Conservation (phyloP, 2,797 vertebrate genomes). For the Orestias chungarensis region DNA sequence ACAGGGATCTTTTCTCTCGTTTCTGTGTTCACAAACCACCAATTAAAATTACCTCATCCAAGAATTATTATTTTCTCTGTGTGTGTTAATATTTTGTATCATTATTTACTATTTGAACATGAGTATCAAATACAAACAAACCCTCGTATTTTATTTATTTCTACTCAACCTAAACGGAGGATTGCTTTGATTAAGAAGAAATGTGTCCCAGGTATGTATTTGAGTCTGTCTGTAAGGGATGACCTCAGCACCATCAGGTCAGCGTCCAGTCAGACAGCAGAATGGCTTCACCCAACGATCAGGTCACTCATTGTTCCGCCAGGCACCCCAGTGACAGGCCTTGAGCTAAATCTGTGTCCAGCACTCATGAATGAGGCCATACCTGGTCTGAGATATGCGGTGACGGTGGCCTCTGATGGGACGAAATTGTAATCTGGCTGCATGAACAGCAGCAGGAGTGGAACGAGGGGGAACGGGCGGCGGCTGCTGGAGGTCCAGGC, state of each 20-base stretch:
- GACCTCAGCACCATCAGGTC: slow-evolving; percentile 45
- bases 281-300: not conserved
- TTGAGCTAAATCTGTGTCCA: slow-evolving; percentile 68
- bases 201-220: slow-evolving; percentile 21
- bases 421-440: slow-evolving; percentile 38
- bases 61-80: not conserved
- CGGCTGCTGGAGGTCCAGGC: slow-evolving; percentile 39
- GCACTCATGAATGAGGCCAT: slow-evolving; percentile 56
- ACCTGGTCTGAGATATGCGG: slow-evolving; percentile 62
- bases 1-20: too few species aligned
- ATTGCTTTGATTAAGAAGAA: not conserved
- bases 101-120: not conserved
- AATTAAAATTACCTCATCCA: too few species aligned
- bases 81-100: too few species aligned
- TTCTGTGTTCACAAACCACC: too few species aligned
- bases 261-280: slow-evolving; percentile 29
- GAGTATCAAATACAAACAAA: not conserved
- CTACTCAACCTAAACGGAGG: not conserved
- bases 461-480: slow-evolving; percentile 2
- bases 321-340: slow-evolving; percentile 41
- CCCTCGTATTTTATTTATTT: not conserved
- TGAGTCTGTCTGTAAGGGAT: slow-evolving; percentile 8
- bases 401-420: slow-evolving; percentile 44
- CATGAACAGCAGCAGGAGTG: slow-evolving; percentile 16
- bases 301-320: slow-evolving; percentile 45